A percentile compares a stretch with the other conserved stretches of the same genome.
Evolutionary conservation across 2,888 invertebrate genomes (phyloP).

Genomic region (Xiphydria camelus): DNA sequence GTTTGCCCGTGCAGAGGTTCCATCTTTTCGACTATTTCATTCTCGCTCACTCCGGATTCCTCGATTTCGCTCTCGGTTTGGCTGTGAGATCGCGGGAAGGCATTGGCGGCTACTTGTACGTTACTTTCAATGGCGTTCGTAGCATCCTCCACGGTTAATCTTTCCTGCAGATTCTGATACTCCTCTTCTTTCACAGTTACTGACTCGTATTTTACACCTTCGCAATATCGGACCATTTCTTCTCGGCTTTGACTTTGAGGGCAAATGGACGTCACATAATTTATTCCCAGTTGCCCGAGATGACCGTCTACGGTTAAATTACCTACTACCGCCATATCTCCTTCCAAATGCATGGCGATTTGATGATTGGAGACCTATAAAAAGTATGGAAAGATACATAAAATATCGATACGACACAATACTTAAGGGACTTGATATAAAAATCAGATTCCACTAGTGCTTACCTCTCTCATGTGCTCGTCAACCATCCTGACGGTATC

Average conservation of each 20-base stretch:
- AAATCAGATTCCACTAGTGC: neutral
- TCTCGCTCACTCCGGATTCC: conserved; percentile 30
- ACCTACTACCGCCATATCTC: conserved; percentile 49
- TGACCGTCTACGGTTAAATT: conserved; percentile 44
- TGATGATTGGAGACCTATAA: conserved; percentile 50
- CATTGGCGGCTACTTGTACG: conserved; percentile 34
- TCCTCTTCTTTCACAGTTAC: conserved; percentile 40
- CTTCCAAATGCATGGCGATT: conserved; percentile 50
- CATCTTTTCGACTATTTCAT: conserved; percentile 23
- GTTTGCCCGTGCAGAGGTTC: conserved; percentile 27
- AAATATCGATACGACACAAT: neutral
- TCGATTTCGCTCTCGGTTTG: conserved; percentile 37
- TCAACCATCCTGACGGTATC: conserved; percentile 52
- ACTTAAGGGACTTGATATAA: neutral
- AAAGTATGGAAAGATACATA: neutral
- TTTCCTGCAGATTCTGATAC: conserved; percentile 41
- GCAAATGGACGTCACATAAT: conserved; percentile 50
- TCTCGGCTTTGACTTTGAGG: conserved; percentile 39
- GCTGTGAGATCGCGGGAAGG: conserved; percentile 29
- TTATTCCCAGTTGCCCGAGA: conserved; percentile 49
- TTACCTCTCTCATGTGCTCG: conserved; percentile 43
- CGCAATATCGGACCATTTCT: conserved; percentile 47
- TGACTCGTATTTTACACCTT: conserved; percentile 43
- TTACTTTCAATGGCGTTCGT: conserved; percentile 36
- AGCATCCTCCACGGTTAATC: conserved; percentile 32